Percentiles rank a stretch among this genome's conserved stretches.
phyloP scores from a whole-genome alignment of 2,888 invertebrate species.

The Protodeltote pygarga region DNA sequence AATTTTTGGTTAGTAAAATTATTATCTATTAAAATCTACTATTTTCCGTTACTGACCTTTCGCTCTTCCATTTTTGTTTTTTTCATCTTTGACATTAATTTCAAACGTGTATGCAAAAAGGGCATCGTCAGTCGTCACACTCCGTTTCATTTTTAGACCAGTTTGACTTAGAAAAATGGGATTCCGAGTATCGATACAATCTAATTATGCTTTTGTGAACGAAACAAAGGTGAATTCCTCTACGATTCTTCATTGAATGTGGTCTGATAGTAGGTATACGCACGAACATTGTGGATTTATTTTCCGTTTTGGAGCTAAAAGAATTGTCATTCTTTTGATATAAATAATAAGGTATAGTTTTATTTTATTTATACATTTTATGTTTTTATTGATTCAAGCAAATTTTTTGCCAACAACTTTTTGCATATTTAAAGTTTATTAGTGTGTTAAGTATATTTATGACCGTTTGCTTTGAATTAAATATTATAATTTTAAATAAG shows the following conservation, averaged over 20 bases:
- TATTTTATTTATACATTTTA: too few relatives aligned
- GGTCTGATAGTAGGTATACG: constrained; percentile 1
- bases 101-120: constrained; percentile 27
- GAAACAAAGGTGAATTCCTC: constrained; percentile 72
- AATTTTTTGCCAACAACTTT: too few relatives aligned
- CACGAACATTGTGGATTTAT: neutral
- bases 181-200: constrained; percentile 61
- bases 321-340: too few relatives aligned
- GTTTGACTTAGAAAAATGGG: constrained; percentile 63
- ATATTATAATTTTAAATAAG: constrained; percentile 4
- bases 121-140: constrained; percentile 42
- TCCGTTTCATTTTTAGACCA: constrained; percentile 49
- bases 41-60: constrained; percentile 14
- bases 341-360: too few relatives aligned
- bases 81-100: constrained; percentile 22
- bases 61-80: constrained; percentile 1
- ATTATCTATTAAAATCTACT: neutral
- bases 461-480: neutral
- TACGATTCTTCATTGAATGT: constrained; percentile 27
- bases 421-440: too few relatives aligned
- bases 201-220: constrained; percentile 67
- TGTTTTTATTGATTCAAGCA: too few relatives aligned
- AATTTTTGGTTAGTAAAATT: neutral
- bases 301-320: too few relatives aligned
- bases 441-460: too few relatives aligned